Evolutionary conservation across 2,797 vertebrate species (phyloP).

Genomic region (Sarcoramphus papa): DNA sequence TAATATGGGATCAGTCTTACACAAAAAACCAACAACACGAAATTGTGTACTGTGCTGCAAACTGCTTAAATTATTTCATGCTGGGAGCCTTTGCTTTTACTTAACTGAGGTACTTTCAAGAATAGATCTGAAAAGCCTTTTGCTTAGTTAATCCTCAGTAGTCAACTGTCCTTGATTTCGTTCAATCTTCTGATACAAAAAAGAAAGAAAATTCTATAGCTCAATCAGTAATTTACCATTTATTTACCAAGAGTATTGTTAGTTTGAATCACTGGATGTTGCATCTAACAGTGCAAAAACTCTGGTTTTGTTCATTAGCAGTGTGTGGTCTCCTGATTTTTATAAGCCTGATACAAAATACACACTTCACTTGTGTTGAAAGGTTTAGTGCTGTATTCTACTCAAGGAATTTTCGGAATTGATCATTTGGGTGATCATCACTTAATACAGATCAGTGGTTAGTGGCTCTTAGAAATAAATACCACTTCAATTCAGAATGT

Average conservation of each 20-base stretch:
- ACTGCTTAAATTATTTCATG: background rate
- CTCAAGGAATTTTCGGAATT: background rate
- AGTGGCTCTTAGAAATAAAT: background rate
- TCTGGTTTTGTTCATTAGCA: background rate
- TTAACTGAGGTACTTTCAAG: background rate
- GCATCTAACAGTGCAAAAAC: background rate
- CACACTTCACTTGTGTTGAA: background rate
- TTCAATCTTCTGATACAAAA: background rate
- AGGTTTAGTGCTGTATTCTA: background rate
- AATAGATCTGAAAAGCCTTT: background rate
- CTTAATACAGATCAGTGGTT: background rate
- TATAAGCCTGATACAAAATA: background rate
- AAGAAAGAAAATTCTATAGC: background rate
- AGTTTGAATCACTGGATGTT: background rate
- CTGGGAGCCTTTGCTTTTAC: background rate
- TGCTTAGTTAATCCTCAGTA: background rate
- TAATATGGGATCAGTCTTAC: background rate
- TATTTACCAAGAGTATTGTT: background rate
- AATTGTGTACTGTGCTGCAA: background rate
- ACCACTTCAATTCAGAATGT: background rate
- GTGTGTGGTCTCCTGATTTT: background rate
- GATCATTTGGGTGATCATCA: background rate
- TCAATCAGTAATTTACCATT: background rate
- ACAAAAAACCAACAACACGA: accelerated
- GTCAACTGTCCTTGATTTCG: background rate